Conservation (phyloP, 2,888 invertebrate genomes). For the Laothoe populi region DNA sequence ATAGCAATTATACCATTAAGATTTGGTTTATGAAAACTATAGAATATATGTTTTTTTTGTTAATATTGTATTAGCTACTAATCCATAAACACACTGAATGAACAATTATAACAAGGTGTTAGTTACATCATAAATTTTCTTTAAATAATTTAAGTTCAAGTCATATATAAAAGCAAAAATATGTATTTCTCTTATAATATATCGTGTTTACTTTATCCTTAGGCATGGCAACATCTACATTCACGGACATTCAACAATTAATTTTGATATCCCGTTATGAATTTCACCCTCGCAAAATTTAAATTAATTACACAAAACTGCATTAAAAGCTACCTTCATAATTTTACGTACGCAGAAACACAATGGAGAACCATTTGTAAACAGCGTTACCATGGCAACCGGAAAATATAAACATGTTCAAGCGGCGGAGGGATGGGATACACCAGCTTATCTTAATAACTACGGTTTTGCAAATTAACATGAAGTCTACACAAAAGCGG, state of each 20-base stretch:
- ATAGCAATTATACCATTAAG: too few species aligned
- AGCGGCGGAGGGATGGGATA: conserved; percentile 41
- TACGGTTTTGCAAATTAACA: conserved; percentile 39
- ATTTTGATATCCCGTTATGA: conserved; percentile 14
- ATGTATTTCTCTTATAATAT: neutral
- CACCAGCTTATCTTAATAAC: conserved; percentile 49
- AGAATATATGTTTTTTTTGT: too few species aligned
- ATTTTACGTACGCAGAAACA: conserved; percentile 22
- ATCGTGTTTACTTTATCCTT: neutral
- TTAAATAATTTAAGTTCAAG: too few species aligned
- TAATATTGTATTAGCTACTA: too few species aligned
- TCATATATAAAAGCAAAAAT: neutral
- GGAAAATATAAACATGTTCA: conserved; percentile 48
- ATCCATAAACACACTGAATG: too few species aligned
- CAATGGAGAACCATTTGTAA: conserved; percentile 46
- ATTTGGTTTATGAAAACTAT: too few species aligned
- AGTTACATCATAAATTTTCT: too few species aligned
- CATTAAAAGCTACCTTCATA: conserved; percentile 23
- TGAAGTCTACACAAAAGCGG: conserved; percentile 31
- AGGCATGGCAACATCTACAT: neutral
- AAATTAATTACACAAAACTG: conserved; percentile 22
- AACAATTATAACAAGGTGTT: too few species aligned
- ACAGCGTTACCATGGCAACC: conserved; percentile 52
- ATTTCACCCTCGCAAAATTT: conserved; percentile 27
- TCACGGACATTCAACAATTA: conserved; percentile 12